phyloP scores from a whole-genome alignment of 2,888 invertebrate species.

The Proisotoma minuta region DNA sequence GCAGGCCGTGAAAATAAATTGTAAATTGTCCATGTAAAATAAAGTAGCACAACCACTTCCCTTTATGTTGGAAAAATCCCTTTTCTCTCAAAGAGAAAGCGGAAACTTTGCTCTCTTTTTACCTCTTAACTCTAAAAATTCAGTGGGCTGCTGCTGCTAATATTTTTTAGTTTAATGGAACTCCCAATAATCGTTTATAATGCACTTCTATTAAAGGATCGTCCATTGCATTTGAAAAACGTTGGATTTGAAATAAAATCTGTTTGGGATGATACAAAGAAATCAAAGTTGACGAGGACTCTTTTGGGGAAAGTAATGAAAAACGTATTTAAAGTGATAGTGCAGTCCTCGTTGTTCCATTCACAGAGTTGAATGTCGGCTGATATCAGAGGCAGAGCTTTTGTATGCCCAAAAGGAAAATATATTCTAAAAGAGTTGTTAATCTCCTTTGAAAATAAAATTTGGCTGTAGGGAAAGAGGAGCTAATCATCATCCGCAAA shows the following conservation, averaged over 20 bases:
- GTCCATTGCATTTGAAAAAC: conserved; percentile 63
- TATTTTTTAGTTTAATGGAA: background rate
- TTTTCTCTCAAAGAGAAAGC: too few species aligned
- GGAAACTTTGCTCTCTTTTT: too few species aligned
- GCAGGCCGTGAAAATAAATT: background rate
- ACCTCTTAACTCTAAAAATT: too few species aligned
- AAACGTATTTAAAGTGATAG: conserved; percentile 34
- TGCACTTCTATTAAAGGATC: conserved; percentile 69
- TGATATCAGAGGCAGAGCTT: conserved; percentile 33
- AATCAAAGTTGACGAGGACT: conserved; percentile 38
- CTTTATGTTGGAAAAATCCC: conserved; percentile 5
- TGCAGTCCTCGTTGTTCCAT: conserved; percentile 34
- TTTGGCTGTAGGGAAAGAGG: too few species aligned
- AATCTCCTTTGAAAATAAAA: too few species aligned
- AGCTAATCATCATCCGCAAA: too few species aligned
- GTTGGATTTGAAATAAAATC: conserved; percentile 57
- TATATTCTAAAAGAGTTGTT: too few species aligned
- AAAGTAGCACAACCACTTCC: conserved; percentile 8
- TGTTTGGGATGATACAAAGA: conserved; percentile 72
- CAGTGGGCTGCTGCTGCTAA: background rate
- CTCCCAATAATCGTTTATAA: too few species aligned
- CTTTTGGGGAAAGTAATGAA: conserved; percentile 21
- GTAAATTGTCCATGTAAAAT: background rate
- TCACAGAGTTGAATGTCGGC: conserved; percentile 43
- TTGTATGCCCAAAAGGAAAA: background rate